Evolutionary conservation across 2,113 vertebrate genomes (phyloP).

Genomic region (Microtus pennsylvanicus): DNA sequence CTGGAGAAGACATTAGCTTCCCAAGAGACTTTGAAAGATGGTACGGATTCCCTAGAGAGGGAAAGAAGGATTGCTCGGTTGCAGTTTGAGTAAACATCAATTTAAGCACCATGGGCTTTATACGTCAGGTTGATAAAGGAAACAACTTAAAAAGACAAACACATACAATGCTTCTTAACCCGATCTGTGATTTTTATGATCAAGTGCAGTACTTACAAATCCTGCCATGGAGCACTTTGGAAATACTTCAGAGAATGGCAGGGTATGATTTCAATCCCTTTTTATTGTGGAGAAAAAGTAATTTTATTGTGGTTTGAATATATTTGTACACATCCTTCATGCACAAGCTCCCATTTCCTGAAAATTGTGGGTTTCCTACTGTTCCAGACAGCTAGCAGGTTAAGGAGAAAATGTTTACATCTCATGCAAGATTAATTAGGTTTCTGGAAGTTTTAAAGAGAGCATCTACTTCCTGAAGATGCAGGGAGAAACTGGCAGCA

Average conservation of each 20-base stretch:
- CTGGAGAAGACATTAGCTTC: conserved; percentile 49
- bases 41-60: background rate
- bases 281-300: conserved; percentile 59
- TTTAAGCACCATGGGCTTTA: conserved; percentile 65
- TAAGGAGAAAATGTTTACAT: conserved; percentile 74
- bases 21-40: conserved; percentile 65
- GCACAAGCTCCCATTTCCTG: conserved; percentile 45
- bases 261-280: conserved; percentile 62
- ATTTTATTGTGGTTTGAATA: conserved; percentile 72
- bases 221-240: conserved; percentile 4
- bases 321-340: conserved; percentile 64
- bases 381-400: conserved; percentile 68
- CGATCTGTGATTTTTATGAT: conserved; percentile 74
- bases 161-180: conserved; percentile 71
- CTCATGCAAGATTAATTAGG: conserved; percentile 84
- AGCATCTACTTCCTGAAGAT: conserved; percentile 79
- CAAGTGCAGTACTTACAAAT: conserved; percentile 61
- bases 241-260: conserved; percentile 61
- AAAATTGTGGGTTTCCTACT: conserved; percentile 71
- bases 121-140: conserved; percentile 72
- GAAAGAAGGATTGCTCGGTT: conserved; percentile 59
- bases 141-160: conserved; percentile 78
- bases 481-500: conserved; percentile 74
- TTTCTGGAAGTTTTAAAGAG: conserved; percentile 79
- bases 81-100: conserved; percentile 72